phyloP scores from a whole-genome alignment of 30 jellyfish, hydroid and myxozoan genomes.

The Aurelia aurita region DNA sequence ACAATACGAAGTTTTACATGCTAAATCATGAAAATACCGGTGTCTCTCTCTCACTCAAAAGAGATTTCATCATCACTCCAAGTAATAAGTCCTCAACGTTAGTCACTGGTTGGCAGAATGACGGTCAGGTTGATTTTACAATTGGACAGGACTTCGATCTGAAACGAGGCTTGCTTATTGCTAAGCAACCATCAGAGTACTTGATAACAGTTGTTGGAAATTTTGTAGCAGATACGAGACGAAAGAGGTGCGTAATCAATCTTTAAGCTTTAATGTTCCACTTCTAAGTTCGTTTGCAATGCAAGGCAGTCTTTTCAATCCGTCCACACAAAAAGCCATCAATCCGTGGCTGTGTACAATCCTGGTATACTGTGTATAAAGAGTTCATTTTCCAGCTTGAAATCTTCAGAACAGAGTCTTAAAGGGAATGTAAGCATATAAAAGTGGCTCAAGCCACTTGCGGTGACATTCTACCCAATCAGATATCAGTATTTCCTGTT shows the following conservation, averaged over 20 bases:
- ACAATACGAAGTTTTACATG: conserved; percentile 7
- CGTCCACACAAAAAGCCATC: no score
- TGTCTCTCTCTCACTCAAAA: conserved; percentile 6
- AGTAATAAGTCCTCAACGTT: conserved; percentile 35
- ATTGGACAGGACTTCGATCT: conserved; percentile 33
- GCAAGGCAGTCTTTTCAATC: no score
- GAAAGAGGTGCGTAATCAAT: conserved; percentile 12
- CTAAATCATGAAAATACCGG: background rate
- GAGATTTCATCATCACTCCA: conserved; percentile 6
- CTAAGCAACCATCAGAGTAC: conserved; percentile 49
- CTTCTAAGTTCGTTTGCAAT: no score
- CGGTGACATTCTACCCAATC: no score
- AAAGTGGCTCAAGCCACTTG: no score
- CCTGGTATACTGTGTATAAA: no score
- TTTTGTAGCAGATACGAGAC: conserved; percentile 15
- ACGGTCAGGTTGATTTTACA: background rate
- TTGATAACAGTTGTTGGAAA: conserved; percentile 17
- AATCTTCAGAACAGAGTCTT: no score
- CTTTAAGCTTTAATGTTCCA: no score
- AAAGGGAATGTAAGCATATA: no score
- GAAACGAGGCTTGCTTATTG: conserved; percentile 33
- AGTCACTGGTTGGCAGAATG: conserved; percentile 27
- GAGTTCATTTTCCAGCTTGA: no score
- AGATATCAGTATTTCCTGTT: no score
- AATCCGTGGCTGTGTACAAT: no score